Evolutionary conservation across 2,113 vertebrate species (phyloP).

Genomic region (Albula glossodonta): DNA sequence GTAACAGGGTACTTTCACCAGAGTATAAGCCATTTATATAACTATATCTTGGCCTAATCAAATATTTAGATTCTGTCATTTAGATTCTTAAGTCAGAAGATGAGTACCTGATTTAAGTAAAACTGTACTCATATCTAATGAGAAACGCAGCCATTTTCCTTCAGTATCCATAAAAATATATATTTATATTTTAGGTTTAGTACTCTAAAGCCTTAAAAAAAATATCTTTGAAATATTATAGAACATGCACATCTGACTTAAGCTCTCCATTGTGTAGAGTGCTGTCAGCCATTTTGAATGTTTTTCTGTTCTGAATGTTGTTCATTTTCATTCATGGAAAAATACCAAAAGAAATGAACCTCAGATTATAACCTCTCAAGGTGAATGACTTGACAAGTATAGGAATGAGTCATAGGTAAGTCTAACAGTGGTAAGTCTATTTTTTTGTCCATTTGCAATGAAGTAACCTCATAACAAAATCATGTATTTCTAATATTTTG

Average conservation of each 20-base stretch:
- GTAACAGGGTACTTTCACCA: background rate
- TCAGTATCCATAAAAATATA: no score
- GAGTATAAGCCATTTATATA: background rate
- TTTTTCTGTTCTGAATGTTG: conserved; percentile 18
- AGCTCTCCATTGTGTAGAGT: background rate
- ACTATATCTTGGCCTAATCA: background rate
- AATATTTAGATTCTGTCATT: background rate
- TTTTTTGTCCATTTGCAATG: background rate
- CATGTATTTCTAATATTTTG: conserved; percentile 1
- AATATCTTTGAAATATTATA: background rate
- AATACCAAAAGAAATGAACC: conserved; percentile 16
- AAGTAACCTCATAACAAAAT: conserved; percentile 1
- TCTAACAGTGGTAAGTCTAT: conserved; percentile 22
- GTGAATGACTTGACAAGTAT: conserved; percentile 36
- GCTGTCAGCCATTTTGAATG: conserved; percentile 25
- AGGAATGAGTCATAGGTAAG: conserved; percentile 31
- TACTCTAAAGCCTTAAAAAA: background rate
- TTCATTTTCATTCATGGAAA: conserved; percentile 31
- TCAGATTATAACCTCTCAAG: conserved; percentile 29
- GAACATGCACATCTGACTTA: background rate
- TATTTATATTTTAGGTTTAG: no score
- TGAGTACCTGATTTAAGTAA: background rate
- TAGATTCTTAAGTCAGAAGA: background rate
- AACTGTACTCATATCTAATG: background rate
- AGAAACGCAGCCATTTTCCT: background rate